Percentiles rank a stretch among this genome's conserved stretches.
Conservation (phyloP, 2,797 vertebrate genomes). For the Pseudomugil tenellus region DNA sequence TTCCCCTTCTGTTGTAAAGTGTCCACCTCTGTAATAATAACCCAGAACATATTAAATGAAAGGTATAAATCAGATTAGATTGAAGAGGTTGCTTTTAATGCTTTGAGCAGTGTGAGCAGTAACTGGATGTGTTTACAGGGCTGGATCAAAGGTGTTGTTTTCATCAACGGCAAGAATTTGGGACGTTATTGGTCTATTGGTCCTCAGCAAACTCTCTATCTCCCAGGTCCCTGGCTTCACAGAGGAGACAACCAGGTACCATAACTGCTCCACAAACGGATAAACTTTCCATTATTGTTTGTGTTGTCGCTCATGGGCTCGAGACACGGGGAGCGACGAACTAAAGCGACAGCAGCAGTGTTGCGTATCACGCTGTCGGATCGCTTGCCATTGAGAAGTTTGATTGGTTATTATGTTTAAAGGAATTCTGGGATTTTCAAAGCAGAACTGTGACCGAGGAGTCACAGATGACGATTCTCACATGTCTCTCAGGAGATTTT, state of each 20-base stretch:
- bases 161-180: slow-evolving; percentile 90
- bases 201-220: slow-evolving; percentile 91
- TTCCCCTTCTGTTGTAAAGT: not conserved
- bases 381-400: too few relatives aligned
- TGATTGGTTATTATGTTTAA: too few relatives aligned
- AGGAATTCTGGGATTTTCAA: too few relatives aligned
- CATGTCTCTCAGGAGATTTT: too few relatives aligned
- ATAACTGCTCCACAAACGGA: not conserved
- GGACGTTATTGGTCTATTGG: slow-evolving; percentile 91
- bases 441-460: too few relatives aligned
- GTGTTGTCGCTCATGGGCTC: not conserved
- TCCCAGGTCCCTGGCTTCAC: slow-evolving; percentile 89
- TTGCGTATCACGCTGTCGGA: too few relatives aligned
- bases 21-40: not conserved
- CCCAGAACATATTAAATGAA: not conserved
- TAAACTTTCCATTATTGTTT: not conserved
- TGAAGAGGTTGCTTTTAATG: not conserved
- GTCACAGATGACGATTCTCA: too few relatives aligned
- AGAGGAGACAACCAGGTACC: slow-evolving; percentile 88
- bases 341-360: too few relatives aligned
- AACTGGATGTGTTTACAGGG: slow-evolving; percentile 78
- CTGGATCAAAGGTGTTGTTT: slow-evolving; percentile 91
- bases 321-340: too few relatives aligned
- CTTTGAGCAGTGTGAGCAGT: not conserved
- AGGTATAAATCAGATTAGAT: not conserved